Evolutionary conservation across 2,113 vertebrate genomes (phyloP).

Genomic region (Python bivittatus): DNA sequence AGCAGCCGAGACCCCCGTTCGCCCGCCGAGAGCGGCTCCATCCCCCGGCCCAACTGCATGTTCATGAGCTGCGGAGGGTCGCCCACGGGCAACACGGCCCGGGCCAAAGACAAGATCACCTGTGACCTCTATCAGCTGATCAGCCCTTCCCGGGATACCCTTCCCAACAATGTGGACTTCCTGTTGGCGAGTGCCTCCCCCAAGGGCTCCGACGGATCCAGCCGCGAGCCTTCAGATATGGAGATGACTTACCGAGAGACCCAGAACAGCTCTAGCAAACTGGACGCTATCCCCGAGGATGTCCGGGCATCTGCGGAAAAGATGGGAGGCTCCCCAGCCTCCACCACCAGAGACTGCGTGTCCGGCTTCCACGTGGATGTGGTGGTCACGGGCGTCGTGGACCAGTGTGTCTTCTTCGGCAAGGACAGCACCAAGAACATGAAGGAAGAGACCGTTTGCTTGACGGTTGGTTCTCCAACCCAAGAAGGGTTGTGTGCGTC

Average conservation of each 20-base stretch:
- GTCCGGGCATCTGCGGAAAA: conserved; percentile 9
- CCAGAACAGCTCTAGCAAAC: rapidly evolving
- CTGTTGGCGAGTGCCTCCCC: conserved; percentile 75
- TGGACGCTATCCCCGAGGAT: neutral
- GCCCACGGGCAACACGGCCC: conserved; percentile 49
- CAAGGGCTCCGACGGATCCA: neutral
- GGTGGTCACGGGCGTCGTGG: conserved; percentile 92
- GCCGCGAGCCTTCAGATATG: neutral
- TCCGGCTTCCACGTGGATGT: conserved; percentile 94
- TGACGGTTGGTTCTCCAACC: conserved; percentile 71
- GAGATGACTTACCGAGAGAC: neutral
- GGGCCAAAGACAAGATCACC: conserved; percentile 93
- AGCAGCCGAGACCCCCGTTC: conserved; percentile 77
- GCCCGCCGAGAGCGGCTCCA: conserved; percentile 68
- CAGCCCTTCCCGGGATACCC: conserved; percentile 83
- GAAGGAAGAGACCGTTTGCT: conserved; percentile 88
- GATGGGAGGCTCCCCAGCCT: conserved; percentile 27
- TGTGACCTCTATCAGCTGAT: conserved; percentile 94
- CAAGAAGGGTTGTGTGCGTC: conserved; percentile 53
- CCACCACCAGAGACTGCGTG: conserved; percentile 71
- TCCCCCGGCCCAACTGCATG: conserved; percentile 76
- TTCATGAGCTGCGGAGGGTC: conserved; percentile 82
- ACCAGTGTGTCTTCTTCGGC: conserved; percentile 92
- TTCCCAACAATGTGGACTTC: conserved; percentile 71
- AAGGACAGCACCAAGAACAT: conserved; percentile 90